phyloP scores from a whole-genome alignment of 2,888 invertebrate species.

The Trissolcus brochymenae region DNA sequence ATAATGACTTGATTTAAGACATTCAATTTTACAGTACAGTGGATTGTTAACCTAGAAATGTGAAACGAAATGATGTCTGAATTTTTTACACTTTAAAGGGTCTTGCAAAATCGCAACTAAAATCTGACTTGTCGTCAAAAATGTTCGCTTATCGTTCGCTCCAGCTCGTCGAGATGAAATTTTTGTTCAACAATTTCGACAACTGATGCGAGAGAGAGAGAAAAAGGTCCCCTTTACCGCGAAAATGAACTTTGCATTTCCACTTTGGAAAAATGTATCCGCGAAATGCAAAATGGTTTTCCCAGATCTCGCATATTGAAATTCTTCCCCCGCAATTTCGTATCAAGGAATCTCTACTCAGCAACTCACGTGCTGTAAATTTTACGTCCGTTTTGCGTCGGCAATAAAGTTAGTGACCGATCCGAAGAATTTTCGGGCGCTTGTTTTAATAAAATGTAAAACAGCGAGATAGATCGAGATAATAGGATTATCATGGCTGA shows the following conservation, averaged over 20 bases:
- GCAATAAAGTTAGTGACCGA: slow-evolving; percentile 24
- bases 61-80: too few species aligned
- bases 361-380: slow-evolving; percentile 14
- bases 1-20: too few species aligned
- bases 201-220: background rate
- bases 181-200: background rate
- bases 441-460: slow-evolving; percentile 34
- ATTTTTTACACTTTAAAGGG: too few species aligned
- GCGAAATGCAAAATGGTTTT: slow-evolving; percentile 18
- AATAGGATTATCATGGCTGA: slow-evolving; percentile 4
- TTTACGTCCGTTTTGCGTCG: slow-evolving; percentile 14
- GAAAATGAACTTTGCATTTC: slow-evolving; percentile 22
- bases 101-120: too few species aligned
- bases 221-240: slow-evolving; percentile 1
- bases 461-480: slow-evolving; percentile 4
- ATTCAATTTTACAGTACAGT: too few species aligned
- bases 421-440: background rate
- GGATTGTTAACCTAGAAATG: too few species aligned
- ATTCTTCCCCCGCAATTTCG: slow-evolving; percentile 30
- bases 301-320: slow-evolving; percentile 27
- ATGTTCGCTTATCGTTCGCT: background rate
- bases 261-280: slow-evolving; percentile 35
- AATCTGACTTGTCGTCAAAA: too few species aligned
- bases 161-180: slow-evolving; percentile 10
- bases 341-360: slow-evolving; percentile 13